Evolutionary conservation across 1,140 invertebrate genomes (phyloP), one percentile per base, ranked within the genome.

Genomic region (Orussus abietinus): DNA sequence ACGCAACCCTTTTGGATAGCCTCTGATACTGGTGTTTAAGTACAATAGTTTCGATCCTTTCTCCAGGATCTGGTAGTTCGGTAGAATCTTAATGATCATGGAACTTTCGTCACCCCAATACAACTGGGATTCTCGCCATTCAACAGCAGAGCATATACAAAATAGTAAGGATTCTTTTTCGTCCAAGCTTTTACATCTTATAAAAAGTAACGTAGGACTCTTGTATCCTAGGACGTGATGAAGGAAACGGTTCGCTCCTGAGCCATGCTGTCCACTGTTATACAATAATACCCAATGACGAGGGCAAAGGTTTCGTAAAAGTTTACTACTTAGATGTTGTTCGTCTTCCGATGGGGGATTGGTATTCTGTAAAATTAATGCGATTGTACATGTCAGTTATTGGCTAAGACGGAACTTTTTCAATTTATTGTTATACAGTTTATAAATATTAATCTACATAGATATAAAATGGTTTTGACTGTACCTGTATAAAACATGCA

Each of bases 261-360:
- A 68, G 3, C 91, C 92, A 62, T 92, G 85, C 38, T 90, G 80
- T 51, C 83, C 78, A 34, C 88, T 90, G 51, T 84, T 82, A 70
- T 94, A 96, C 10, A 95, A 71, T 21, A 85, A 72, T 4, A 81
- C 81, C 91, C 91, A 96, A 71, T 91, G 88, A 21, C 84, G 85
- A 7, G 77, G 77, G 56, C 69, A 78, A 11, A 73, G 67, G 21
- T 64, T 69, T n/a, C 69, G 62, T 13, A 55, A 53, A 51, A 68
- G 55, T 38, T 62, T 69, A 5, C 56, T 38, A 44, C 69, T 61
- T 7, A 74, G 42, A 1, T 62, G 62, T n/a, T 68, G 60, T 14
- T 63, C 59, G 15, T 62, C 47, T 10, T 68, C 66, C 10, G 59
- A 54, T 19, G 57, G 55, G 3, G 49, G 25, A 50, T 64, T 56